Conservation (phyloP, 2,797 vertebrate species). For the Scarus forsteni region DNA sequence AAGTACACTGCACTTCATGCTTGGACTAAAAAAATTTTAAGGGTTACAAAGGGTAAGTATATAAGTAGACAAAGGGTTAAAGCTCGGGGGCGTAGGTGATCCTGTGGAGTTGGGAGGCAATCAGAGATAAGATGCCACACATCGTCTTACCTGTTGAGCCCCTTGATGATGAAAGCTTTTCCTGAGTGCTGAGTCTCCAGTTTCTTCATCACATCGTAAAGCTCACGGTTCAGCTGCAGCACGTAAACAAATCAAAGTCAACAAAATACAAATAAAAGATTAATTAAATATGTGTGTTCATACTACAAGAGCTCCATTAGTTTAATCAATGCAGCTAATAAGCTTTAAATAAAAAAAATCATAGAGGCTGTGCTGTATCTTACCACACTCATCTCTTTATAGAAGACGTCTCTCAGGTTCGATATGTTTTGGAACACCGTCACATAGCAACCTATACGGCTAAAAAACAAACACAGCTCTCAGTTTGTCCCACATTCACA, state of each 20-base stretch:
- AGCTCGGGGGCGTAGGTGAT: too few species aligned
- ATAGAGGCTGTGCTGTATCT: conserved; percentile 27
- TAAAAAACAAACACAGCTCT: conserved; percentile 62
- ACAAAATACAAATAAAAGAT: too few species aligned
- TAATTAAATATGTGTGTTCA: too few species aligned
- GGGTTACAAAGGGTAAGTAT: too few species aligned
- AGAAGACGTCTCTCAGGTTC: conserved; percentile 95
- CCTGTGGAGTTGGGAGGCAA: too few species aligned
- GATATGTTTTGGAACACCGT: conserved; percentile 96
- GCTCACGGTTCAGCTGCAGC: conserved; percentile 90
- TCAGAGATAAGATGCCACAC: neutral
- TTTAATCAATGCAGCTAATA: too few species aligned
- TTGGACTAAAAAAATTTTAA: too few species aligned
- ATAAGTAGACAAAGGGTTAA: too few species aligned
- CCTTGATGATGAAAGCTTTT: conserved; percentile 93
- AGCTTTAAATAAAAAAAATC: neutral
- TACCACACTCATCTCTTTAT: conserved; percentile 97
- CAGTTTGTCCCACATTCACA: conserved; percentile 6
- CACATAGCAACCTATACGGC: conserved; percentile 94
- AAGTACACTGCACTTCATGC: too few species aligned
- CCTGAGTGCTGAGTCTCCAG: conserved; percentile 94
- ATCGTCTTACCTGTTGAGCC: conserved; percentile 85
- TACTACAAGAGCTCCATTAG: too few species aligned
- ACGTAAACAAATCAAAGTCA: neutral
- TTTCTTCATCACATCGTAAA: conserved; percentile 96